Conservation (phyloP, 1,140 invertebrate species). For the Diuraphis noxia region DNA sequence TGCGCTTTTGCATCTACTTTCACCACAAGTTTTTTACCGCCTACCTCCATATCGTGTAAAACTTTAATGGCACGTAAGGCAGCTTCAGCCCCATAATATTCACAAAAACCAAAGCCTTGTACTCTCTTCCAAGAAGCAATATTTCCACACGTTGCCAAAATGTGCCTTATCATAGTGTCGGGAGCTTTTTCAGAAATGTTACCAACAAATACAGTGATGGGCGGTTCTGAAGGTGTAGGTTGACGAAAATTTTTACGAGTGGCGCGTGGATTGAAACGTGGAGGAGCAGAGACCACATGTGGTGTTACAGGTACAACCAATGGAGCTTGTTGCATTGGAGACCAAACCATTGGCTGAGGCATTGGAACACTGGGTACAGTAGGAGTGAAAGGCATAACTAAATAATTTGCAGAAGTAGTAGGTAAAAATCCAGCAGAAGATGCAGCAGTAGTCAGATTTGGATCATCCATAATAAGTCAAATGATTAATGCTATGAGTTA, state of each 20-base stretch:
- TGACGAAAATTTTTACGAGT: conserved; percentile 31
- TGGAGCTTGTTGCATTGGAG: conserved; percentile 34
- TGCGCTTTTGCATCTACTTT: conserved; percentile 99
- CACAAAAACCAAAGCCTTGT: conserved; percentile 97
- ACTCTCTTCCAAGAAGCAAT: conserved; percentile 97
- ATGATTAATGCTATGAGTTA: not conserved
- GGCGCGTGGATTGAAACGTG: conserved; percentile 33
- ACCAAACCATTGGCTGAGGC: conserved; percentile 28
- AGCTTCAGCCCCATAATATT: conserved; percentile 91
- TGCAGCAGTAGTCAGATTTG: not conserved
- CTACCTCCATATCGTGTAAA: conserved; percentile 91
- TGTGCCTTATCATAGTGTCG: conserved; percentile 91
- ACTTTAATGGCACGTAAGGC: conserved; percentile 91
- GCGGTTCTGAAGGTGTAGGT: conserved; percentile 66
- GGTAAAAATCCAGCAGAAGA: conserved; percentile 38
- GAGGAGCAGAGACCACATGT: conserved; percentile 47
- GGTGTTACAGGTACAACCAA: conserved; percentile 38
- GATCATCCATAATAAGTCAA: conserved; percentile 20
- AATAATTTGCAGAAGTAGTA: conserved; percentile 28
- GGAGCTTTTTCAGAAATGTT: conserved; percentile 96
- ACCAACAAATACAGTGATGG: conserved; percentile 97
- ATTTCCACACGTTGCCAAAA: conserved; percentile 87
- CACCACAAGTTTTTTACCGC: conserved; percentile 90
- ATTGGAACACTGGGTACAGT: conserved; percentile 42
- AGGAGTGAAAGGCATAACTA: conserved; percentile 50